Evolutionary conservation across 2,797 vertebrate genomes (phyloP).

Genomic region (Ambastaia sidthimunki): DNA sequence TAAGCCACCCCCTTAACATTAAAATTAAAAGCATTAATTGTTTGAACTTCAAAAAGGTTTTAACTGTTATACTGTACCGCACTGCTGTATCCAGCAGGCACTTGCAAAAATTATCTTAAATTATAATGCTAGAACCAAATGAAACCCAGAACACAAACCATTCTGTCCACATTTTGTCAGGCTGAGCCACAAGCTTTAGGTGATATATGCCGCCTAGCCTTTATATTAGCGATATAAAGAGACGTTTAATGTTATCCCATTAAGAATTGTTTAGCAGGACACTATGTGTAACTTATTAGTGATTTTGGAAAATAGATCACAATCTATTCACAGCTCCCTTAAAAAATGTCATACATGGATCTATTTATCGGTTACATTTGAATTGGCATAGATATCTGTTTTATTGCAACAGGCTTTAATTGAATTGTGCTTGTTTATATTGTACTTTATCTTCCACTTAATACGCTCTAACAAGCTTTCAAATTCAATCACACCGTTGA

Average conservation of each 20-base stretch:
- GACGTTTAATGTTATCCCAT: constrained; percentile 7
- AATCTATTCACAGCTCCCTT: not conserved
- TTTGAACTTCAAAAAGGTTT: too few relatives aligned
- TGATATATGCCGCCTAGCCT: constrained; percentile 3
- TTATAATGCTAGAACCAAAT: constrained; percentile 15
- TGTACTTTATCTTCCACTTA: constrained; percentile 70
- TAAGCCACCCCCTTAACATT: too few relatives aligned
- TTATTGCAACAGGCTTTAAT: constrained; percentile 62
- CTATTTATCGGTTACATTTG: constrained; percentile 43
- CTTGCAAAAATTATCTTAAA: not conserved
- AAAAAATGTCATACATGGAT: constrained; percentile 13
- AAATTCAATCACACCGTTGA: constrained; percentile 56
- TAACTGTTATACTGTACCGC: too few relatives aligned
- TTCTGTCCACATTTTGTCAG: not conserved
- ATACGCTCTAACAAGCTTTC: constrained; percentile 69
- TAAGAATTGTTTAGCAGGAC: constrained; percentile 38
- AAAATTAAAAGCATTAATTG: too few relatives aligned
- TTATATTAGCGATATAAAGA: constrained; percentile 2
- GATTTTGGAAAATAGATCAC: constrained; percentile 44
- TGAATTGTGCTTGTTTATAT: constrained; percentile 61
- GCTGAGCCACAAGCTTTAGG: constrained; percentile 1
- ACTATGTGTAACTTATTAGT: constrained; percentile 35
- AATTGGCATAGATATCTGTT: constrained; percentile 55
- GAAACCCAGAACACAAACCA: not conserved
- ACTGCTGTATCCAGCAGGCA: too few relatives aligned